Conservation (phyloP, 2,113 vertebrate species). For the Phaethon lepturus region DNA sequence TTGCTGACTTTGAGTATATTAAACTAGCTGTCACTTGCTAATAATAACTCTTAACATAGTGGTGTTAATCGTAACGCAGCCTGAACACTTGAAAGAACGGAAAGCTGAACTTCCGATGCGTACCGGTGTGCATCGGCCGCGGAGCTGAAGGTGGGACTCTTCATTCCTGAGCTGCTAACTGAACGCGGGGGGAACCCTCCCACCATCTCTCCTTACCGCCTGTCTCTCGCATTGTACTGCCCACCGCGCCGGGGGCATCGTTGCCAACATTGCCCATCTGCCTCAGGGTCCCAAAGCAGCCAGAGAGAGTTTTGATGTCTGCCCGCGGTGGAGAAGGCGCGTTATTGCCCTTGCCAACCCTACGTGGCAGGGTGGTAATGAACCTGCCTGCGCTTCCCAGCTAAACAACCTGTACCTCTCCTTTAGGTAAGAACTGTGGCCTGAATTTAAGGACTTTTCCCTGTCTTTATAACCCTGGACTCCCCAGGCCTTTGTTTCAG, state of each 20-base stretch:
- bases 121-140: neutral
- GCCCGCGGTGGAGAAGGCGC: rapidly evolving
- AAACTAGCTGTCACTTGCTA: neutral
- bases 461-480: no score
- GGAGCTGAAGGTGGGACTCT: neutral
- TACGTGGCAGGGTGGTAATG: rapidly evolving
- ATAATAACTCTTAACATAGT: neutral
- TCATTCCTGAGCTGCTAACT: neutral
- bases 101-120: neutral
- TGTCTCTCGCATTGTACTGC: neutral
- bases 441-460: neutral
- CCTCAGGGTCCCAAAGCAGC: neutral
- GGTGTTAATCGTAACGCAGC: neutral
- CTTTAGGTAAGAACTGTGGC: neutral
- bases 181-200: neutral
- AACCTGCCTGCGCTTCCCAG: neutral
- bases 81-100: neutral
- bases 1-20: neutral
- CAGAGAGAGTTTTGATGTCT: neutral
- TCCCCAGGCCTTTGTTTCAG: neutral
- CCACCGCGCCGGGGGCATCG: rapidly evolving
- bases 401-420: neutral
- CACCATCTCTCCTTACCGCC: neutral
- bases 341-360: neutral
- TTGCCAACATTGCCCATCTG: neutral